Evolutionary conservation across 2,888 invertebrate species (phyloP), one percentile per base, ranked within the genome.

Genomic region (Conistra vaccinii): DNA sequence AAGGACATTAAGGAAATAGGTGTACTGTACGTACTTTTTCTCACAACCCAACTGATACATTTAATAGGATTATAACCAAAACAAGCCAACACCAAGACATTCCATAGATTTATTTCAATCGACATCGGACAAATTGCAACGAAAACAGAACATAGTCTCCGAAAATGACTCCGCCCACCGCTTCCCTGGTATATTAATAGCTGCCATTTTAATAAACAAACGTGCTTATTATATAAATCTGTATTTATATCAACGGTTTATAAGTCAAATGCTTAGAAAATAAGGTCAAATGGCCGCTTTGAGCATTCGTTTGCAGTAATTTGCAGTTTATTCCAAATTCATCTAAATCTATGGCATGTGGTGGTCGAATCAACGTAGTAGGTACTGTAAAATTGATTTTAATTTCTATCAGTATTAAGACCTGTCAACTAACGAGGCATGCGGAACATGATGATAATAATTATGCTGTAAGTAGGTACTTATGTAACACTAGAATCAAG

Each of bases 141-240:
- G 35, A 70, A 72, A 65, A 53, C 73, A 45, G 61, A 48, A 48
- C 39, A 72, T 39, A 75, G 76, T 75, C 42, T 85, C 80, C 82
- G 14, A 81, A 86, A 88, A 84, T 80, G 73, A 35, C 69, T 75
- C 86, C 89, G 17, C 88, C 86, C 87, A 88, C 89, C 48, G 67
- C 74, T 75, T 69, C 62, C 23, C 57, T 20, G 20, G 58, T 89
- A 89, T 89, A 89, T 88, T 83, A 78, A 85, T 89, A 89, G 83
- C 65, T 42, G 23, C 39, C n/a, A 65, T 69, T 55, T 69, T 73
- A 83, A 79, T 84, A 87, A 85, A 89, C 82, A 85, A 86, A 85
- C 77, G 72, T 83, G 58, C 74, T 74, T 83, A 78, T 86, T 84
- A 74, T 70, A 69, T 84, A 74, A 69, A 69, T 80, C 69, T 76